phyloP scores from a whole-genome alignment of 2,888 invertebrate genomes.

The Punctoribates punctum region DNA sequence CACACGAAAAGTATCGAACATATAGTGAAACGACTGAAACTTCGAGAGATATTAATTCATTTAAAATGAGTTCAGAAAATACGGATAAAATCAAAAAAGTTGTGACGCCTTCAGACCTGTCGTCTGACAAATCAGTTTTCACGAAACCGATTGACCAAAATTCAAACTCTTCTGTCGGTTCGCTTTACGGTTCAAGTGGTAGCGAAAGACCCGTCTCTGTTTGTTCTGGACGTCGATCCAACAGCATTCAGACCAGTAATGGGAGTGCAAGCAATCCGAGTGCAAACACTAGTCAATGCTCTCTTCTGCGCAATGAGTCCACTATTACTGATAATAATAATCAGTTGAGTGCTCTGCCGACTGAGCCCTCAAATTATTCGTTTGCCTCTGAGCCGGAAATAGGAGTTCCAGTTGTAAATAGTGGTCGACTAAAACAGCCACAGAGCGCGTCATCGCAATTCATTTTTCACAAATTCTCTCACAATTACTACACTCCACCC shows the following conservation, averaged over 20 bases:
- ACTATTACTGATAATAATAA: background rate
- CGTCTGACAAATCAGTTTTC: background rate
- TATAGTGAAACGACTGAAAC: background rate
- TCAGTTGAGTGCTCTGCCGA: background rate
- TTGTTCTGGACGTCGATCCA: background rate
- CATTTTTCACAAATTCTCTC: constrained; percentile 22
- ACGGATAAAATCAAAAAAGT: too few relatives aligned
- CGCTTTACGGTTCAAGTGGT: background rate
- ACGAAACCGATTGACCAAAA: background rate
- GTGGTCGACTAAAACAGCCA: constrained; percentile 15
- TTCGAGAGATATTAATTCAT: background rate
- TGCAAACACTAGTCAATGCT: background rate
- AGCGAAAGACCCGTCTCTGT: constrained; percentile 14
- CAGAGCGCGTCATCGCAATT: constrained; percentile 24
- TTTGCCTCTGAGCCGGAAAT: background rate
- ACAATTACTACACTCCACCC: constrained; percentile 9
- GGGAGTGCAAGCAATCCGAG: too few relatives aligned
- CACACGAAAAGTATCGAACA: too few relatives aligned
- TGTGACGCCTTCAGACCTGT: too few relatives aligned
- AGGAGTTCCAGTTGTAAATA: background rate
- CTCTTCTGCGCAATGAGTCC: background rate
- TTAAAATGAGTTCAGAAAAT: too few relatives aligned
- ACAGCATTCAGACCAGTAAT: background rate
- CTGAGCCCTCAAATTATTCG: background rate
- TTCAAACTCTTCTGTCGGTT: background rate